These are phyloP conservation scores for Trichonephila clavipes DNA, from an alignment of 1,140 invertebrate species.

Conservation along the genomic window DNA sequence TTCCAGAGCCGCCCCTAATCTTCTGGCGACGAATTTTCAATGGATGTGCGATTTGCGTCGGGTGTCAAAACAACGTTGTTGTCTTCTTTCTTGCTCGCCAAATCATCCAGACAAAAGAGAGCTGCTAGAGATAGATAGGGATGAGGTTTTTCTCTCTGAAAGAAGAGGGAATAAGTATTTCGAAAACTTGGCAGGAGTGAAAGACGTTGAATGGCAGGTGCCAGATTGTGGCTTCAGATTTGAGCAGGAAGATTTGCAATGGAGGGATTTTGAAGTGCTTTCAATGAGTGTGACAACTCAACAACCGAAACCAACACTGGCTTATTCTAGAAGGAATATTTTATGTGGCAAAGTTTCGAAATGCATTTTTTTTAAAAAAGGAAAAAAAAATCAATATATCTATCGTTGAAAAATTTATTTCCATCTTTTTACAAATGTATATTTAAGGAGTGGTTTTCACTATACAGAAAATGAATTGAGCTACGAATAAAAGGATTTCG, in stretches of 20 bases:
- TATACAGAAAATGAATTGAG: no score
- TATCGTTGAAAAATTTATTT: no score
- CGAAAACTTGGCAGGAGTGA: slow-evolving; percentile 10
- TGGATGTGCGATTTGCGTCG: slow-evolving; percentile 6
- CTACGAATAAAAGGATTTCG: no score
- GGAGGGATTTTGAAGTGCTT: neutral
- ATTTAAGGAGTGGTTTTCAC: no score
- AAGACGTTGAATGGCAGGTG: slow-evolving; percentile 3
- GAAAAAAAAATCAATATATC: no score
- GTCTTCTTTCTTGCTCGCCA: neutral
- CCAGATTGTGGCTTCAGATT: slow-evolving; percentile 15
- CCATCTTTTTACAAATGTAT: no score
- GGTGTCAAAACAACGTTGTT: slow-evolving; percentile 46
- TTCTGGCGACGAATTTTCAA: neutral
- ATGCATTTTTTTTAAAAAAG: no score
- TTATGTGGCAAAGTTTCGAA: neutral
- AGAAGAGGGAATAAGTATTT: neutral
- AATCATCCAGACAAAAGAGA: neutral
- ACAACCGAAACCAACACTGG: neutral
- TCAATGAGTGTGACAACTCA: neutral
- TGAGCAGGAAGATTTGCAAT: neutral
- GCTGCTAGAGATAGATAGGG: neutral
- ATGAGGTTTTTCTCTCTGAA: neutral
- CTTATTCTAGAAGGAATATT: neutral
- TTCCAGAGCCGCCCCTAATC: neutral